Base-by-base conservation (phyloP, 2,888 invertebrate genomes). In the Zele albiditarsus region DNA sequence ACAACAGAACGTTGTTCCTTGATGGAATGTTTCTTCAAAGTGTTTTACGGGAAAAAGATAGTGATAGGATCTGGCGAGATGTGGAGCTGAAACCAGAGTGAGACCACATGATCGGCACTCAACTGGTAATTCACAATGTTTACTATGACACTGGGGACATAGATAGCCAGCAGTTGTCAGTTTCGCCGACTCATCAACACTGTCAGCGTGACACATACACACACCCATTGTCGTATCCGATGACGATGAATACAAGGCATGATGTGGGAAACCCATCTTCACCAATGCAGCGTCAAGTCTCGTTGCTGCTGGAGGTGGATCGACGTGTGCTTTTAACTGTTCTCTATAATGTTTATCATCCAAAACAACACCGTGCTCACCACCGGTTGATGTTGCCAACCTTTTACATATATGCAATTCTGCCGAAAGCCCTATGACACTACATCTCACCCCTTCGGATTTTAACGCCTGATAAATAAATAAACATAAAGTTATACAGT, bases 121-220 rank as follows among this genome's bases (percentile, higher is more conserved):
- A 3, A 97, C 97, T 0, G 99, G 99, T 84, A 99, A 91, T 89
- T 98, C 97, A 90, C 99, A 99, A 90, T 99, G 99, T 91, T 98
- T 98, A 90, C 97, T 96, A 83, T 95, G 94, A 90, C 99, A 99
- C 89, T 99, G 98, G n/a, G 97, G 97, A 84, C 97, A 97, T 84
- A 95, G 92, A 87, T 96, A 96, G 0, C 96, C 96, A 14, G 94
- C 94, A 27, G 94, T 94, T 69, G 92, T 93, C 66, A 94, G 90
- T 83, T 94, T 94, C 73, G 92, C 91, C 49, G 91, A 91, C 72
- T 93, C 93, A 62, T 94, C 94, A 25, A 91, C 89, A 80, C 93
- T 94, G 82, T 97, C 97, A 66, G 97, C 91, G 86, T 97, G 97
- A 85, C 96, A 98, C 96, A 97, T 97, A 90, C 98, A 98, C 90